phyloP scores from a whole-genome alignment of 1,140 invertebrate species.

The Aphelinus certus region DNA sequence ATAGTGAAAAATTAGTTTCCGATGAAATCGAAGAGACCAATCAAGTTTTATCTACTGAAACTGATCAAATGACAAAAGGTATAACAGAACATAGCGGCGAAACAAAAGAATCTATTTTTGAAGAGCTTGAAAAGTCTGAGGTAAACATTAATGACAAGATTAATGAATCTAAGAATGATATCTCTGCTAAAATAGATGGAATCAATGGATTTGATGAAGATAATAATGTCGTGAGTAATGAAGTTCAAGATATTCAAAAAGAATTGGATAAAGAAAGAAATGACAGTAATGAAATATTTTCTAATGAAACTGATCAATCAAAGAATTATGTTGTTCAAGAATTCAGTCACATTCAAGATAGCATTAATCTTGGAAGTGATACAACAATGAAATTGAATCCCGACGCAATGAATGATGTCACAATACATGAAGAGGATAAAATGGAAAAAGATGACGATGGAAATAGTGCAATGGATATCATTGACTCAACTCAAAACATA shows the following conservation, averaged over 20 bases:
- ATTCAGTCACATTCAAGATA: background rate
- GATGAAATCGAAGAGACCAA: slow-evolving; percentile 7
- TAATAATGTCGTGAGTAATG: background rate
- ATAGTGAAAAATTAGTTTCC: background rate
- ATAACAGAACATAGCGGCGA: slow-evolving; percentile 20
- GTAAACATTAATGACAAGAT: slow-evolving; percentile 9
- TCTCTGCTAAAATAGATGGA: background rate
- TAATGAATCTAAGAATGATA: slow-evolving; percentile 4
- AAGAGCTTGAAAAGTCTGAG: background rate
- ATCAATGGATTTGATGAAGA: slow-evolving; percentile 3
- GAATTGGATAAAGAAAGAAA: slow-evolving; percentile 28
- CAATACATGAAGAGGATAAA: background rate
- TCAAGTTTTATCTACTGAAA: background rate
- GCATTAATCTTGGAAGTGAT: no score
- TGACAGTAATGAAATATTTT: slow-evolving; percentile 6
- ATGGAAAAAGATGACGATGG: background rate
- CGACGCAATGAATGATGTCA: background rate
- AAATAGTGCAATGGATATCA: no score
- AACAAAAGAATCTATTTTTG: slow-evolving; percentile 18
- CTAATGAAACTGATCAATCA: slow-evolving; percentile 6
- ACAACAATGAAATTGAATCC: background rate
- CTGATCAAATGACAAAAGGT: slow-evolving; percentile 21
- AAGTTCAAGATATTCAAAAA: slow-evolving; percentile 13
- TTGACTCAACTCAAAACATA: no score
- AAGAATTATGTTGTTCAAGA: background rate